Evolutionary conservation across 2,797 vertebrate genomes (phyloP), one percentile per base, ranked within the genome.

Genomic region (Octomys mimax): DNA sequence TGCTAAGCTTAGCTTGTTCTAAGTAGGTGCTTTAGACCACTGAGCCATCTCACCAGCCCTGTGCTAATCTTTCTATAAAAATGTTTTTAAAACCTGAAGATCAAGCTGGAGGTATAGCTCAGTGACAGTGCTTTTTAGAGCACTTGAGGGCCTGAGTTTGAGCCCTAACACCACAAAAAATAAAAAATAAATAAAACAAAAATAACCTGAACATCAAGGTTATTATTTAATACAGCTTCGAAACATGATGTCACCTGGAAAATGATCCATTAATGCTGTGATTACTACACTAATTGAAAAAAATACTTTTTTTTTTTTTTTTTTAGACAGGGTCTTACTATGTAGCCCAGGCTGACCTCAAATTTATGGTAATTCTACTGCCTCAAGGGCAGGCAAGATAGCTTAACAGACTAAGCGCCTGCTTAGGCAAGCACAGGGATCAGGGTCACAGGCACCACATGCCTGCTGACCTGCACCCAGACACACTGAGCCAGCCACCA

Each of bases 191-290:
- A 39, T 6, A 42, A 73, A 42, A 73, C 10, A 26, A 75, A 75
- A 73, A 26, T 73, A 73, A 46, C 39, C 22, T 75, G 39, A 75
- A 75, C 39, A 75, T 75, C 39, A 75, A 26, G 71, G n/a, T 57
- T 91, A 68, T 52, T 52, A 22, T 80, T 90, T 96, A 94, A 94
- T n/a, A 66, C 49, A 87, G 78, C 90, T 94, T 61, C 4, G 49
- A 93, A 96, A 92, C 52, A 90, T 36, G 31, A 82, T 39, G 57
- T 18, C 66, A 90, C 57, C n/a, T 64, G 89, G 86, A 95, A 96
- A 96, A 83, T 79, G 39, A 95, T 14, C 33, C 16, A 95, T 59
- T 87, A 84, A 89, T 84, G 81, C n/a, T 94, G 2, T 89, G 95
- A 96, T 89, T 89, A 96, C 28, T 87, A 77, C 14, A 91, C 64